phyloP scores from a whole-genome alignment of 2,113 vertebrate species.

The Tursiops truncatus region DNA sequence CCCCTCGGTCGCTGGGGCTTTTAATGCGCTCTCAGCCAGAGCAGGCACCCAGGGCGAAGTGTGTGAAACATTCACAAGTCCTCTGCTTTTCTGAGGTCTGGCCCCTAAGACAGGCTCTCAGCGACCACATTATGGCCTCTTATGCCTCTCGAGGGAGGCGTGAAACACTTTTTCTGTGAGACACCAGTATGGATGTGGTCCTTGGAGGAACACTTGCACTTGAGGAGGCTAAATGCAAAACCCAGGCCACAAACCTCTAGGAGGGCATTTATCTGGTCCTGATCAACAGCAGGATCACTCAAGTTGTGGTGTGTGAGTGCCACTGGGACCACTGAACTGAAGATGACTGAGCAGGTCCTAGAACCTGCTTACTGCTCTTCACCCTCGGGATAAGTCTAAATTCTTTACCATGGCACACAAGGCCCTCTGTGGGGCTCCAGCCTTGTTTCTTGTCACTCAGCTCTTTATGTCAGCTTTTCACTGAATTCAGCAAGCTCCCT shows the following conservation, averaged over 20 bases:
- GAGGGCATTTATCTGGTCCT: not conserved
- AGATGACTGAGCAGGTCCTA: not conserved
- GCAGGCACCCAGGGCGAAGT: constrained; percentile 70
- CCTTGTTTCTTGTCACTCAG: not conserved
- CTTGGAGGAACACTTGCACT: not conserved
- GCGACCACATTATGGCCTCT: not conserved
- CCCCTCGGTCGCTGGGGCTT: constrained; percentile 75
- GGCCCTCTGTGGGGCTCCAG: not conserved
- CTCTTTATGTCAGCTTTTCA: not conserved
- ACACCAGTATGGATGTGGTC: not conserved
- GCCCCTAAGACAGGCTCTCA: not conserved
- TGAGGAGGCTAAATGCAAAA: not conserved
- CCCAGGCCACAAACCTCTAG: not conserved
- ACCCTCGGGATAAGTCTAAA: not conserved
- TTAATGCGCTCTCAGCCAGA: constrained; percentile 76
- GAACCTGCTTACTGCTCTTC: not conserved
- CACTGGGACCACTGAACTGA: not conserved
- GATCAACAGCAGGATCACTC: not conserved
- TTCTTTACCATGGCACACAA: not conserved
- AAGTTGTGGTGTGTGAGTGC: accelerated
- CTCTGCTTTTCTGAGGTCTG: constrained; percentile 65
- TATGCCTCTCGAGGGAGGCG: not conserved
- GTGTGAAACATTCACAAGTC: constrained; percentile 83
- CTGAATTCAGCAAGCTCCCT: not conserved
- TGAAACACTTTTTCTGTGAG: not conserved